Base-by-base conservation (phyloP, 2,113 vertebrate species). In the Plecturocebus donacophilus region DNA sequence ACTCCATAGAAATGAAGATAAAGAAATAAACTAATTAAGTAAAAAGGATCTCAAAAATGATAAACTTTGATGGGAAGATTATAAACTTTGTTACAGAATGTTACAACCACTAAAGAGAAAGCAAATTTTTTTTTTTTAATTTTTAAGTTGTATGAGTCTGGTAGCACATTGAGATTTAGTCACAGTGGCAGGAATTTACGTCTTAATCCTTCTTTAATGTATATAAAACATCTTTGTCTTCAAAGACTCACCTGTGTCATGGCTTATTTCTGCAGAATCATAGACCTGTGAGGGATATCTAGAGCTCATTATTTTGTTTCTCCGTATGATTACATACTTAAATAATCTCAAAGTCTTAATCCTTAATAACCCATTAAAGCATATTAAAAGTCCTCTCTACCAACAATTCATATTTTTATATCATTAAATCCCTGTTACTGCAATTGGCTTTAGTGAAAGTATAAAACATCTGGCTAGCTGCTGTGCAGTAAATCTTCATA, bases 321-420 rank as follows among this genome's bases (percentile, higher is more conserved):
- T 84, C 9, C 91, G 6, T 83, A n/a, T 90, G 87, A 79, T 76
- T 97, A 75, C 83, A 58, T 97, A 87, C 95, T 96, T 92, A 97
- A 93, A n/a, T 19, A 23, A 92, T 82, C 9, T 75, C 35, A 80
- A 38, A 61, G 0, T 77, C 11, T 84, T 93, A 97, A 96, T 97
- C 38, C 42, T 73, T 70, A 70, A 92, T 76, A 79, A 90, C 2
- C 12, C 42, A 10, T 81, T 76, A 87, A 95, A 91, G 61, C 7
- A 87, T 87, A 54, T 95, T 87, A 70, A 91, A 83, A 83, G 1
- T 8, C 2, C 14, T 8, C 35, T 93, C 19, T 88, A 73, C 8
- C 21, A 90, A 66, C 25, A 95, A 23, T 95, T 95, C 38, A 16
- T 90, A 66, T 95, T 91, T 89, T 56, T 2, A 10, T 91, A 70